phyloP scores from a whole-genome alignment of 2,113 vertebrate genomes.

The Chaenogobius annularis region DNA sequence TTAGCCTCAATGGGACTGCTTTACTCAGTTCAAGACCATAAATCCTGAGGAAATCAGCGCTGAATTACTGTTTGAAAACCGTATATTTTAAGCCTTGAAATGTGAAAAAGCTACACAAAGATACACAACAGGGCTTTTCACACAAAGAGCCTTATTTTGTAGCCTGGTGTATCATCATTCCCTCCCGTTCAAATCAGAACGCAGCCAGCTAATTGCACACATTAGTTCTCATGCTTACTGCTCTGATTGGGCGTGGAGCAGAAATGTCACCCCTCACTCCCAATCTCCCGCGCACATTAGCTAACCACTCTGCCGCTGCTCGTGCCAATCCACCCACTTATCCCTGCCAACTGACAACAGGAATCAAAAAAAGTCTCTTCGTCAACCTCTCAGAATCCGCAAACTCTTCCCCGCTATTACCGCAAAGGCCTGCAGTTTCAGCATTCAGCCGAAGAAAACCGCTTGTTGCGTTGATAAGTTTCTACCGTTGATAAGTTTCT shows the following conservation, averaged over 20 bases:
- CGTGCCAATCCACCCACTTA: conserved; percentile 28
- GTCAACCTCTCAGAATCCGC: neutral
- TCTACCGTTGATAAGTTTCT: conserved; percentile 20
- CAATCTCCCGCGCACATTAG: conserved; percentile 41
- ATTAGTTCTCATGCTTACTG: neutral
- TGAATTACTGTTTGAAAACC: no score
- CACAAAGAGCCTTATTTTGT: no score
- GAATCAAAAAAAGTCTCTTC: conserved; percentile 4
- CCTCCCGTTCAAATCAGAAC: neutral
- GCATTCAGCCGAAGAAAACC: conserved; percentile 23
- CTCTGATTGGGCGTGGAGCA: conserved; percentile 7
- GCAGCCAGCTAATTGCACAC: neutral
- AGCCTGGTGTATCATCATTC: no score
- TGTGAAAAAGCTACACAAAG: no score
- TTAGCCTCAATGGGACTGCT: no score
- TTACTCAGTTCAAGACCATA: no score
- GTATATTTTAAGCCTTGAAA: no score
- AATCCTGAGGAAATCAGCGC: no score
- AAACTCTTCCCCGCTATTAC: conserved; percentile 17
- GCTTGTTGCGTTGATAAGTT: conserved; percentile 20
- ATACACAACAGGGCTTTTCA: no score
- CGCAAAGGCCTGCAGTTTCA: conserved; percentile 30
- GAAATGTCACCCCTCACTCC: conserved; percentile 21
- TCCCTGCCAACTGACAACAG: conserved; percentile 21
- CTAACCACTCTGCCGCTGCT: conserved; percentile 13